Evolutionary conservation across 2,113 vertebrate genomes (phyloP).

Genomic region (Neotoma lepida): DNA sequence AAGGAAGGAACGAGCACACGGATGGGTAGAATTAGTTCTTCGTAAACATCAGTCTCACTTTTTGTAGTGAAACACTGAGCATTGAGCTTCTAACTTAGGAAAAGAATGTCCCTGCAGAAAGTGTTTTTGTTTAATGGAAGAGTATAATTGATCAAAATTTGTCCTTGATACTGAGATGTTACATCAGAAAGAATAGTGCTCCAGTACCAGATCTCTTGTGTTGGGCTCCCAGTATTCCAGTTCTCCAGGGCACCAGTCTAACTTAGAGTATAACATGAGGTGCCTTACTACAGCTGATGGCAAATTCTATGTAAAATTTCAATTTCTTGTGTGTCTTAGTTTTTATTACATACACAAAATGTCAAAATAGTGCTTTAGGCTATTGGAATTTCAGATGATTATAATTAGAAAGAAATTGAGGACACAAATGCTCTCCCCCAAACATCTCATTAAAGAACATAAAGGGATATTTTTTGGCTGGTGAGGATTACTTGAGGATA

Average conservation of each 20-base stretch:
- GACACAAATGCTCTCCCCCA: background rate
- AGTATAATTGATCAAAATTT: background rate
- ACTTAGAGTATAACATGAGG: background rate
- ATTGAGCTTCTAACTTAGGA: no score
- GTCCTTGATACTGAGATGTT: background rate
- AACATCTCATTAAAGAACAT: background rate
- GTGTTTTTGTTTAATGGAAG: background rate
- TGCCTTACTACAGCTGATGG: background rate
- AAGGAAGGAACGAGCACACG: no score
- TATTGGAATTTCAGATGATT: background rate
- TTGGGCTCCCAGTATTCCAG: background rate
- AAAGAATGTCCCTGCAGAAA: background rate
- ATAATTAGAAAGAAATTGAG: background rate
- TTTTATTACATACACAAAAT: background rate
- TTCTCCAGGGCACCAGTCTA: background rate
- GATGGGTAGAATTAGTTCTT: background rate
- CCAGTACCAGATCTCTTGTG: background rate
- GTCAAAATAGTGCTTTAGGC: background rate
- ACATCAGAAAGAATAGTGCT: background rate
- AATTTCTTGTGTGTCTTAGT: background rate
- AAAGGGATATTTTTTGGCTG: background rate
- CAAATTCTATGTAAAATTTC: background rate
- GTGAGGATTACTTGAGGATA: background rate
- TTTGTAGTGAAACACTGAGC: background rate
- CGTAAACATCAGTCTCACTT: background rate